Evolutionary conservation across 2,797 vertebrate species (phyloP), one percentile per base, ranked within the genome.

Genomic region (Botia almorhae): DNA sequence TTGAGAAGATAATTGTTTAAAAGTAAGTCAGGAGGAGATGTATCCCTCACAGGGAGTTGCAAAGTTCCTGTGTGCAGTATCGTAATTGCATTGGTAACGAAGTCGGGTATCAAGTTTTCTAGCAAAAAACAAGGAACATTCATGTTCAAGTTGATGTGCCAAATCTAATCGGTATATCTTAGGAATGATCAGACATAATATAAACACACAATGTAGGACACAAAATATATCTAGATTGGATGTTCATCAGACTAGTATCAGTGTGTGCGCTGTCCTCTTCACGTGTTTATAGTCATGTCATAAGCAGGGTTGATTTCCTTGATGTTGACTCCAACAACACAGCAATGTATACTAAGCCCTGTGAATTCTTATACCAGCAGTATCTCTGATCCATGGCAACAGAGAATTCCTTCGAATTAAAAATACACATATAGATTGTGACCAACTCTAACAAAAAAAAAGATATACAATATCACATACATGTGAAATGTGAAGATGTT

Each of bases 331-430:
- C 12, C 3, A 33, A 7, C 13, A 16, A 36, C 26, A 69, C 36
- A 70, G 21, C 19, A 36, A 79, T 13, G 6, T 26, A 53, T 39
- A 53, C 61, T 39, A 68, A 76, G 21, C 48, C 56, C 68, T 78
- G 76, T 78, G 76, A 78, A 71, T 51, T 71, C 63, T 14, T 75
- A 81, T 69, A 61, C 64, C 70, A 79, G 76, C 67, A 75, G 60
- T 58, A 69, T 79, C 12, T 64, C 65, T 67, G n/a, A 70, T 43
- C 48, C 43, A 80, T 29, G 50, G 19, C 61, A 17, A 67, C 12
- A 39, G 58, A 60, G 21, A 60, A 26, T 7, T 80, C 50, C 53
- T 69, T 46, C 26, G 23, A 55, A 67, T 67, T 74, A 74, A 48
- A 74, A 56, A 74, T 65, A 73, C 50, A 72, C 6, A 21, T 50